Evolutionary conservation across 2,888 invertebrate species (phyloP).

Genomic region (Hyalella azteca): DNA sequence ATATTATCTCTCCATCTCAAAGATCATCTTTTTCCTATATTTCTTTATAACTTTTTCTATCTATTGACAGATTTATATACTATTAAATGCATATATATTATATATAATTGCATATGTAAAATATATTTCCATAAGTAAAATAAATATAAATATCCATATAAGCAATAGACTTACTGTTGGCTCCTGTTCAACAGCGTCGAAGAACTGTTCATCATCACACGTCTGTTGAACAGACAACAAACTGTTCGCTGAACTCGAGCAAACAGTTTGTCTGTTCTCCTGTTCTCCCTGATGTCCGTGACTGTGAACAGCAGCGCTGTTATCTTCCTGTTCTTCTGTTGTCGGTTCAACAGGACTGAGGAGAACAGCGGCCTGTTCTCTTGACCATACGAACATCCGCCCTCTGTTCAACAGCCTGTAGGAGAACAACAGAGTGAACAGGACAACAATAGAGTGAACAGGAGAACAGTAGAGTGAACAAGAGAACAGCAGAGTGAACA

Average conservation of each 20-base stretch:
- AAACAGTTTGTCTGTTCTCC: background rate
- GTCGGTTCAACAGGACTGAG: slow-evolving; percentile 56
- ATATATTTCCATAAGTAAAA: background rate
- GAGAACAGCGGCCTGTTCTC: slow-evolving; percentile 76
- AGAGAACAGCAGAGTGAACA: background rate
- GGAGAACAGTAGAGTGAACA: background rate
- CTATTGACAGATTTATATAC: background rate
- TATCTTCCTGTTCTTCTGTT: background rate
- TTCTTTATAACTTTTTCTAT: no score
- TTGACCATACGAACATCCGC: slow-evolving; percentile 95
- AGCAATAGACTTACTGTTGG: background rate
- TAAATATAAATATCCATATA: background rate
- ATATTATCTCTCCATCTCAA: no score
- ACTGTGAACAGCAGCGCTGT: background rate
- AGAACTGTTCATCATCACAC: slow-evolving; percentile 2
- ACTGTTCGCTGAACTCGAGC: background rate
- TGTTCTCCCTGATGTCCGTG: background rate
- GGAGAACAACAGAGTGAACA: slow-evolving; percentile 12
- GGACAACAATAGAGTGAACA: background rate
- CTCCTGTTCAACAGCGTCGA: background rate
- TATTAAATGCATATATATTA: background rate
- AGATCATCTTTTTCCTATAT: no score
- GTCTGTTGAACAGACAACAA: background rate
- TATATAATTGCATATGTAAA: background rate
- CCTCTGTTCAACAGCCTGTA: slow-evolving; percentile 78